Conservation (phyloP, 2,113 vertebrate genomes). For the Pangasianodon hypophthalmus region DNA sequence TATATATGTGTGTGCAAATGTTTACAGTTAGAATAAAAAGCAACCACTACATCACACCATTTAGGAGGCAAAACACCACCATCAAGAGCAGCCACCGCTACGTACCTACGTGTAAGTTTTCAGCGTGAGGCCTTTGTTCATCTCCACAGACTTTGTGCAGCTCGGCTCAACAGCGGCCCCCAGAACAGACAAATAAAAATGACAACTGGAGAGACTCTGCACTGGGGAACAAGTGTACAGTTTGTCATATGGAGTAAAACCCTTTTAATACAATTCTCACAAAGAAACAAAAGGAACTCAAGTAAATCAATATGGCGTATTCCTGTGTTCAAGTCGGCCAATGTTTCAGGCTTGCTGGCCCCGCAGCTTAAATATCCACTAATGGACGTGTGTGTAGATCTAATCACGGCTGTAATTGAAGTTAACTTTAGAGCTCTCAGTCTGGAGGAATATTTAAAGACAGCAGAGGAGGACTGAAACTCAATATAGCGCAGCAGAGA, state of each 20-base stretch:
- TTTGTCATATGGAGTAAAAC: slow-evolving; percentile 44
- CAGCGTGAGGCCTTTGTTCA: slow-evolving; percentile 13
- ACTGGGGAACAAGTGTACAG: slow-evolving; percentile 40
- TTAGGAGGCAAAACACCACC: neutral
- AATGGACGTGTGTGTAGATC: slow-evolving; percentile 78
- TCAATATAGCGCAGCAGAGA: slow-evolving; percentile 70
- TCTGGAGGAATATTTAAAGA: slow-evolving; percentile 78
- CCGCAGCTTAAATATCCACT: slow-evolving; percentile 77
- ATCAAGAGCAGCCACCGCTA: neutral
- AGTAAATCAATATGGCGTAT: slow-evolving; percentile 62
- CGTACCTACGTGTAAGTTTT: neutral
- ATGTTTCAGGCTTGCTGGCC: slow-evolving; percentile 56
- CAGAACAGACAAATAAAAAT: slow-evolving; percentile 1
- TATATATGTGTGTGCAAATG: neutral
- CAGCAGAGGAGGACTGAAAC: slow-evolving; percentile 73
- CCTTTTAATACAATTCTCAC: slow-evolving; percentile 42
- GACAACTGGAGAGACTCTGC: slow-evolving; percentile 22
- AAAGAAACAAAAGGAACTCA: slow-evolving; percentile 40
- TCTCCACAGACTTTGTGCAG: neutral
- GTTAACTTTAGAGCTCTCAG: slow-evolving; percentile 80
- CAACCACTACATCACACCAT: neutral
- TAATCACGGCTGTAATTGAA: slow-evolving; percentile 79
- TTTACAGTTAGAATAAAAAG: slow-evolving; percentile 19
- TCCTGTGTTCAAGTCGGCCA: slow-evolving; percentile 60
- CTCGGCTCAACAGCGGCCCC: neutral